Evolutionary conservation across 35 echinoderm and acorn worm genomes (phyloP).

Genomic region (Anneissia japonica): DNA sequence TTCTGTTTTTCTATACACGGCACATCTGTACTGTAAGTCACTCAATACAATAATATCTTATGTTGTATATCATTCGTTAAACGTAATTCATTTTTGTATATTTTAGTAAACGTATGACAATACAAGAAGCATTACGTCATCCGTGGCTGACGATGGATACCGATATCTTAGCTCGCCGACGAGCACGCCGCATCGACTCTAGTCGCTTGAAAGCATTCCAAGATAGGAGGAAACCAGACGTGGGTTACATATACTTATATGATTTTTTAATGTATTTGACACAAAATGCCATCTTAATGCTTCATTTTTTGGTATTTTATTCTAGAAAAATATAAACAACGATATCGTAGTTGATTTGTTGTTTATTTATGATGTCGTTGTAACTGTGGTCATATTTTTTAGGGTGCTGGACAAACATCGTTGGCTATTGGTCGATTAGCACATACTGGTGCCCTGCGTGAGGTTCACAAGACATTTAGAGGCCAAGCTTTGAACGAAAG

Average conservation of each 20-base stretch:
- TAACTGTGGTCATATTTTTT: too few relatives aligned
- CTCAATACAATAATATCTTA: too few relatives aligned
- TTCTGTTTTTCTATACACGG: too few relatives aligned
- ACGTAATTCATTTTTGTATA: neutral
- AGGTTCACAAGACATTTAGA: conserved; percentile 79
- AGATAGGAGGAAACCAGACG: conserved; percentile 62
- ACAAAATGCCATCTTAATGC: too few relatives aligned
- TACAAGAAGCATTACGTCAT: conserved; percentile 84
- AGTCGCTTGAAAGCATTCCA: conserved; percentile 65
- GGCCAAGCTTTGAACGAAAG: conserved; percentile 65
- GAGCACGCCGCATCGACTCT: conserved; percentile 71
- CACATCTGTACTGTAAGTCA: too few relatives aligned
- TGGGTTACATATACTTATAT: too few relatives aligned
- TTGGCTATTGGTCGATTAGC: conserved; percentile 80
- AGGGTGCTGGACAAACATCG: conserved; percentile 78
- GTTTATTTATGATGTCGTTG: too few relatives aligned
- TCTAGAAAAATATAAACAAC: too few relatives aligned
- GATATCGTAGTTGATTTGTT: too few relatives aligned
- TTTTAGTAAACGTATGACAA: conserved; percentile 77
- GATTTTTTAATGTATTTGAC: too few relatives aligned
- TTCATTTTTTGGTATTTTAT: too few relatives aligned
- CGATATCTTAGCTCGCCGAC: conserved; percentile 82
- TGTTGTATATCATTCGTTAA: too few relatives aligned
- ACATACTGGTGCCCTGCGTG: conserved; percentile 87
- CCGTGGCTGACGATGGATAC: conserved; percentile 97